Evolutionary conservation across 2,888 invertebrate genomes (phyloP).

Genomic region (Eupithecia insigniata): DNA sequence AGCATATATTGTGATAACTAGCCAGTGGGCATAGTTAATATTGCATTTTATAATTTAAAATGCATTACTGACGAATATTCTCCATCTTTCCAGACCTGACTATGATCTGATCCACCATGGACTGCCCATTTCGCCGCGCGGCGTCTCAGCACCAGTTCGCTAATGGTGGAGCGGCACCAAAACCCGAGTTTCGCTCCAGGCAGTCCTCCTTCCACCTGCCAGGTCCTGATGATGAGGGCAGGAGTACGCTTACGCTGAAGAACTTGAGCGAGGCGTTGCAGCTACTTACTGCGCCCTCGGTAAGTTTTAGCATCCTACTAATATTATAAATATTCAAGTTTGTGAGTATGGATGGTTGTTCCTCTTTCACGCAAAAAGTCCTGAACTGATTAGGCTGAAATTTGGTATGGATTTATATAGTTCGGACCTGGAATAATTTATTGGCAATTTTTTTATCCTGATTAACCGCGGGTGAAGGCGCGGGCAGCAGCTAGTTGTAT

Average conservation of each 20-base stretch:
- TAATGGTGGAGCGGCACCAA: constrained; percentile 75
- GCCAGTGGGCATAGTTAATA: no score
- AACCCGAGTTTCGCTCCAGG: constrained; percentile 80
- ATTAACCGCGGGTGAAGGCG: no score
- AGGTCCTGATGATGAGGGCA: constrained; percentile 85
- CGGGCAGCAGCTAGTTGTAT: no score
- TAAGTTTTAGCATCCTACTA: constrained; percentile 78
- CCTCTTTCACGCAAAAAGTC: no score
- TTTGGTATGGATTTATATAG: no score
- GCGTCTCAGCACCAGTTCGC: constrained; percentile 83
- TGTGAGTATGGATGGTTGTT: no score
- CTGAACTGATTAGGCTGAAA: no score
- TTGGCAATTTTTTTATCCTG: no score
- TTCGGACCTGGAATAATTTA: no score
- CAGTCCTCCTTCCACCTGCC: constrained; percentile 87
- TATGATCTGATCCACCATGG: constrained; percentile 58
- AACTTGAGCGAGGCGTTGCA: constrained; percentile 92
- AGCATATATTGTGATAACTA: no score
- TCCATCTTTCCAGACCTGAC: constrained; percentile 35
- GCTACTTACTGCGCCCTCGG: constrained; percentile 92
- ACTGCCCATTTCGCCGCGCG: constrained; percentile 84
- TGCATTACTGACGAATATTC: background rate
- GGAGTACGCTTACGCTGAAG: constrained; percentile 89
- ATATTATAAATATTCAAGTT: no score
- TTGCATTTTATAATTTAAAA: no score